A percentile compares a stretch with the other conserved stretches of the same genome.
Evolutionary conservation across 2,797 vertebrate genomes (phyloP).

Genomic region (Sus cebifrons): DNA sequence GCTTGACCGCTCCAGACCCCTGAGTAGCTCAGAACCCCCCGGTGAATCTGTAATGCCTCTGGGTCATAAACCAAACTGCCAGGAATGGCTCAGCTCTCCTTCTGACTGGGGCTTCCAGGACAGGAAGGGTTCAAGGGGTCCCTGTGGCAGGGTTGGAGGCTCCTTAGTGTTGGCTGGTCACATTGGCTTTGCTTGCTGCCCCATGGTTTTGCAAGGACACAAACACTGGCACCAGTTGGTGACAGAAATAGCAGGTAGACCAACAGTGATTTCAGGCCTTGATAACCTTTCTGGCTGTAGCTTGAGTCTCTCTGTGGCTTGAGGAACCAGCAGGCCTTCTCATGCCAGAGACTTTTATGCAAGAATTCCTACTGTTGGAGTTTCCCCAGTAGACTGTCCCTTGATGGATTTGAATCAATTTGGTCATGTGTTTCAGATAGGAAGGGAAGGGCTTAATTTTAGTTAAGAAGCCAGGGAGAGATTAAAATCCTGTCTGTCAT

Average conservation of each 20-base stretch:
- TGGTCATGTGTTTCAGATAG: slow-evolving; percentile 1
- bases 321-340: background rate
- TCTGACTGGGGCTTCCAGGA: background rate
- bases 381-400: slow-evolving; percentile 1
- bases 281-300: background rate
- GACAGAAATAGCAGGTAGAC: background rate
- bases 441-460: slow-evolving; percentile 58
- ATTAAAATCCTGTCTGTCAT: slow-evolving; percentile 54
- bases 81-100: slow-evolving; percentile 13
- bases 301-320: background rate
- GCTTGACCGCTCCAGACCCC: background rate
- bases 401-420: background rate
- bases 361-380: slow-evolving; percentile 10
- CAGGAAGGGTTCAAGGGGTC: background rate
- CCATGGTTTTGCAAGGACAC: slow-evolving; percentile 4
- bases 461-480: slow-evolving; percentile 14
- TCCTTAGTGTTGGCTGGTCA: background rate
- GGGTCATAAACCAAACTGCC: background rate
- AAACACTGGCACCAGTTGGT: background rate
- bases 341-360: background rate
- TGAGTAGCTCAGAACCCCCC: background rate
- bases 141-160: background rate
- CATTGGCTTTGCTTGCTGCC: background rate
- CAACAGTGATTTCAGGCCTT: background rate
- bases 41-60: background rate